Evolutionary conservation across 2,888 invertebrate species (phyloP).

Genomic region (Sialis lutaria): DNA sequence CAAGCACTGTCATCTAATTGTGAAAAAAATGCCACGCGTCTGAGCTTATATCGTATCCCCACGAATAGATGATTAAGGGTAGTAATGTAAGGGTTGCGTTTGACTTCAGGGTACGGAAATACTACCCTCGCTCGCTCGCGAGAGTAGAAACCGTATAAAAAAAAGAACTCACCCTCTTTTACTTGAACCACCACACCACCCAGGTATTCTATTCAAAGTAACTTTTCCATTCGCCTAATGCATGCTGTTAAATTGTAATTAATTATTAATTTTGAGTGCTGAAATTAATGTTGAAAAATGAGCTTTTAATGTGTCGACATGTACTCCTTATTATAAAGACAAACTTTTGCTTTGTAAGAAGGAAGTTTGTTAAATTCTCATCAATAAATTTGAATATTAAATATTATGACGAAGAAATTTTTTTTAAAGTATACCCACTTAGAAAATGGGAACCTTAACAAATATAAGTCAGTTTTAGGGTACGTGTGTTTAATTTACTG

Average conservation of each 20-base stretch:
- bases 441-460: too few species aligned
- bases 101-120: conserved; percentile 8
- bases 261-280: neutral
- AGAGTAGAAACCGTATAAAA: conserved; percentile 11
- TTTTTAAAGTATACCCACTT: too few species aligned
- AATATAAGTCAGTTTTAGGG: too few species aligned
- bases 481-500: too few species aligned
- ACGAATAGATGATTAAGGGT: neutral
- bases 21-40: too few species aligned
- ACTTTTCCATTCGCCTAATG: conserved; percentile 2
- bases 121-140: conserved; percentile 11
- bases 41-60: too few species aligned
- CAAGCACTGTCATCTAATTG: too few species aligned
- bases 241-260: neutral
- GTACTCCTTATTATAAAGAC: too few species aligned
- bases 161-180: conserved; percentile 10
- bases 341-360: too few species aligned
- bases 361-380: too few species aligned
- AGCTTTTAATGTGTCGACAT: neutral
- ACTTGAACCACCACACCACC: conserved; percentile 5
- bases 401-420: too few species aligned
- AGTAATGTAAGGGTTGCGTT: neutral
- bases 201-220: conserved; percentile 9
- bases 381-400: too few species aligned
- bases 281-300: neutral